Evolutionary conservation across 2,888 invertebrate species (phyloP), one percentile per base, ranked within the genome.

Genomic region (Cetonia aurata): DNA sequence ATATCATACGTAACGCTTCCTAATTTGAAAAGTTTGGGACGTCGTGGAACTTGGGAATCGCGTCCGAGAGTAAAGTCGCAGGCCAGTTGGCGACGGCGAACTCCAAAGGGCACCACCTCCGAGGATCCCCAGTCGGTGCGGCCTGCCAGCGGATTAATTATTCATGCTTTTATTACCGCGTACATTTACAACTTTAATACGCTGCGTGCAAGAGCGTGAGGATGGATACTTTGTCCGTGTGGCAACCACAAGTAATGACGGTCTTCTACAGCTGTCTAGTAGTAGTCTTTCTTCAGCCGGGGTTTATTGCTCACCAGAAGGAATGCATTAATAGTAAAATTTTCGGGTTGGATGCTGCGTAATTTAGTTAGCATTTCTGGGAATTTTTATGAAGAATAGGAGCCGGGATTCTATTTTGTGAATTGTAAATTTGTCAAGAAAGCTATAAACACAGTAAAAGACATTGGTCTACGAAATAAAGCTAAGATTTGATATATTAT

Each of bases 301-400:
- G 12, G 37, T 56, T 37, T 1, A 37, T 4, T 56, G 37, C 6
- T 56, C 37, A 33, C 37, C 55, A 56, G 33, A 56, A 33, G 33
- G 55, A 56, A 56, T 56, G 55, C 37, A 56, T 56, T 56, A 56
- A 56, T 56, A 56, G 55, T 33, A 37, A 37, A 56, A 56, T 56
- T 12, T 25, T 53, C 19, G 53, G 25, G 53, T 31, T 13, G 50
- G 3, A 13, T 17, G 50, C 25, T n/a, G n/a, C n/a, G n/a, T n/a
- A n/a, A n/a, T n/a, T 25, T 25, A 4, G 3, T 25, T 25, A 4
- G 25, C 1, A 4, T 25, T 25, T 25, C 25, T 25, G 25, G 4
- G 25, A 25, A 25, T 25, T 25, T 25, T 25, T 25, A 25, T 25
- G 25, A 3, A 1, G 4, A 4, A 25, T 4, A 25, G 25, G 25